A percentile compares a stretch with the other conserved stretches of the same genome.
phyloP scores from a whole-genome alignment of 2,888 invertebrate species.

The Synergus laeviventris region DNA sequence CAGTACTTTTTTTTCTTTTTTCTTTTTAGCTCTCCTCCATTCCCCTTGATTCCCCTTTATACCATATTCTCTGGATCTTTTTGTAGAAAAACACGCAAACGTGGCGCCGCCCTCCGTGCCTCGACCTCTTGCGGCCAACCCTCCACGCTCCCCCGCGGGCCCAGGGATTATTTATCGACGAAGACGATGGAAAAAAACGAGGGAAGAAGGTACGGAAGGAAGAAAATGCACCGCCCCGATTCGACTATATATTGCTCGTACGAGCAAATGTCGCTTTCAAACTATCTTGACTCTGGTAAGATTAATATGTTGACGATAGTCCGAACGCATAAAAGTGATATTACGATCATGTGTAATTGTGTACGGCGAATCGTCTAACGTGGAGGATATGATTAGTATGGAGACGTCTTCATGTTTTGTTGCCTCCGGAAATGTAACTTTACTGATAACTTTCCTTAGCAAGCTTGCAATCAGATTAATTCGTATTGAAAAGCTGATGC shows the following conservation, averaged over 20 bases:
- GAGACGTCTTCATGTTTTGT: conserved; percentile 4
- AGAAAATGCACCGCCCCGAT: conserved; percentile 54
- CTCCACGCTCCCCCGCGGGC: conserved; percentile 57
- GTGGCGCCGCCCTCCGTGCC: conserved; percentile 72
- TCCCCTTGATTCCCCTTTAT: conserved; percentile 49
- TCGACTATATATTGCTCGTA: conserved; percentile 8
- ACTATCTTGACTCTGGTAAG: conserved; percentile 33
- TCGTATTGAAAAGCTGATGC: too few species aligned
- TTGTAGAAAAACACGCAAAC: conserved; percentile 67
- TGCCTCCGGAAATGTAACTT: neutral
- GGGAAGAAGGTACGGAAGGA: conserved; percentile 44
- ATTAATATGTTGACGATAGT: conserved; percentile 38
- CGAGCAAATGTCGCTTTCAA: conserved; percentile 36
- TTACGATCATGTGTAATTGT: conserved; percentile 12
- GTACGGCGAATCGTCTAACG: conserved; percentile 1
- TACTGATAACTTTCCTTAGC: neutral
- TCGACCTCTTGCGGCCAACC: conserved; percentile 51
- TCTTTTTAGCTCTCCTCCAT: conserved; percentile 53
- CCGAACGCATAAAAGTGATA: conserved; percentile 36
- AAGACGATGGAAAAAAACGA: conserved; percentile 44
- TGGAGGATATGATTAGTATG: conserved; percentile 10
- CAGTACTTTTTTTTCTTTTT: conserved; percentile 65
- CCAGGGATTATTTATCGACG: conserved; percentile 57
- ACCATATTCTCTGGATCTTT: conserved; percentile 60
- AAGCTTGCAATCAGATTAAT: too few species aligned